Conservation (phyloP, 2,797 vertebrate genomes). For the Adrianichthys oophorus region DNA sequence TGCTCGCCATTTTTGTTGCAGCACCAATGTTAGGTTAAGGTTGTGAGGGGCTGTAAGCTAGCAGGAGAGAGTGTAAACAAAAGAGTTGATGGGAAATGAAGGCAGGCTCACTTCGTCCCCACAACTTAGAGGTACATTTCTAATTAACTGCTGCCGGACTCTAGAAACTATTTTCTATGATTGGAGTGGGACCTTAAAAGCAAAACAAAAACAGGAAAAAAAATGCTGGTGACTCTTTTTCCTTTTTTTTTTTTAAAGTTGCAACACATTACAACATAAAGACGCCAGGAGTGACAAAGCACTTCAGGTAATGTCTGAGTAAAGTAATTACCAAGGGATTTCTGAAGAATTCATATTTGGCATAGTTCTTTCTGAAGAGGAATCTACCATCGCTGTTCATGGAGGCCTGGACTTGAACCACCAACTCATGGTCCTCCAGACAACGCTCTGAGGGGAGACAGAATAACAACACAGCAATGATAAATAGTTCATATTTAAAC, state of each 20-base stretch:
- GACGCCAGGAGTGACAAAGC: not conserved
- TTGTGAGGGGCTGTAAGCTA: too few species aligned
- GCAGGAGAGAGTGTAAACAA: too few species aligned
- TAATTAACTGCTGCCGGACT: too few species aligned
- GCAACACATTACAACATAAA: conserved; percentile 20
- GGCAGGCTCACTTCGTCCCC: too few species aligned
- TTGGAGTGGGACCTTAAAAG: too few species aligned
- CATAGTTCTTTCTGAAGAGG: conserved; percentile 98
- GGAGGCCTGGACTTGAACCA: conserved; percentile 89
- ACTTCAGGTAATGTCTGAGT: conserved; percentile 7
- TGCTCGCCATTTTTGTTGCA: too few species aligned
- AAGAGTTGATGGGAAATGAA: too few species aligned
- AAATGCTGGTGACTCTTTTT: too few species aligned
- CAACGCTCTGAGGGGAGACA: conserved; percentile 83
- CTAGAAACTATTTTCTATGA: too few species aligned
- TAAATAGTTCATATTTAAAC: not conserved
- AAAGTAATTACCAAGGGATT: conserved; percentile 84
- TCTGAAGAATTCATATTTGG: conserved; percentile 99
- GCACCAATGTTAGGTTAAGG: too few species aligned
- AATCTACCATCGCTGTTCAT: conserved; percentile 94
- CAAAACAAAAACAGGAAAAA: too few species aligned
- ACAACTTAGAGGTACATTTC: too few species aligned
- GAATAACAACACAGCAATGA: not conserved
- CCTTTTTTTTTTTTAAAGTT: not conserved
- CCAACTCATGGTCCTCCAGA: conserved; percentile 94